Conservation (phyloP, 92 coral and sea anemone species). For the Muricea muricata region DNA sequence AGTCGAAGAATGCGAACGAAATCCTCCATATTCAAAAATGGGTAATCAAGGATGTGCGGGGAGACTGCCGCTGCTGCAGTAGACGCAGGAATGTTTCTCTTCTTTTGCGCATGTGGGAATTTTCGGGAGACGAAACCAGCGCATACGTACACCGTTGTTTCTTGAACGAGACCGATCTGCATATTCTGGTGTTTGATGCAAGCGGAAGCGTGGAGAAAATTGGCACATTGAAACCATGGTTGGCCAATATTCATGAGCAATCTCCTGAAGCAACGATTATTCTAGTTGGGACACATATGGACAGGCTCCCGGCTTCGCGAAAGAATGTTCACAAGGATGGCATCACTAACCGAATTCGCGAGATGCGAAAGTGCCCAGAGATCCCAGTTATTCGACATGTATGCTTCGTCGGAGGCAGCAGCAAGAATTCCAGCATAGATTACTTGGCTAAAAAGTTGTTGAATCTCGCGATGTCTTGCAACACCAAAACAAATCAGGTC, state of each 20-base stretch:
- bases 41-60: slow-evolving; percentile 76
- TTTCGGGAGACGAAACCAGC: slow-evolving; percentile 76
- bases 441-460: slow-evolving; percentile 71
- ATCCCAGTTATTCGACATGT: slow-evolving; percentile 84
- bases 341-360: slow-evolving; percentile 72
- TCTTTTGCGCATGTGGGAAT: slow-evolving; percentile 85
- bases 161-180: slow-evolving; percentile 81
- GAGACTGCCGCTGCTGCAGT: slow-evolving; percentile 80
- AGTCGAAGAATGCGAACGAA: slow-evolving; percentile 55
- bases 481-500: slow-evolving; percentile 77
- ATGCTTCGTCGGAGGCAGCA: slow-evolving; percentile 82
- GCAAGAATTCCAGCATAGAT: slow-evolving; percentile 74
- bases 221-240: slow-evolving; percentile 85
- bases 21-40: slow-evolving; percentile 78
- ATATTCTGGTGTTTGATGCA: slow-evolving; percentile 86
- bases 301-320: slow-evolving; percentile 69
- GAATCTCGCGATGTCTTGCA: slow-evolving; percentile 79
- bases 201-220: slow-evolving; percentile 84
- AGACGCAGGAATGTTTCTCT: slow-evolving; percentile 81
- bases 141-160: slow-evolving; percentile 80
- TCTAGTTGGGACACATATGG: slow-evolving; percentile 94
- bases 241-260: slow-evolving; percentile 78
- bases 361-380: slow-evolving; percentile 77
- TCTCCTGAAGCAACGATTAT: slow-evolving; percentile 90
- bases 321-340: slow-evolving; percentile 27